Conservation (phyloP, 2,113 vertebrate species). For the Corythornis vintsioides region DNA sequence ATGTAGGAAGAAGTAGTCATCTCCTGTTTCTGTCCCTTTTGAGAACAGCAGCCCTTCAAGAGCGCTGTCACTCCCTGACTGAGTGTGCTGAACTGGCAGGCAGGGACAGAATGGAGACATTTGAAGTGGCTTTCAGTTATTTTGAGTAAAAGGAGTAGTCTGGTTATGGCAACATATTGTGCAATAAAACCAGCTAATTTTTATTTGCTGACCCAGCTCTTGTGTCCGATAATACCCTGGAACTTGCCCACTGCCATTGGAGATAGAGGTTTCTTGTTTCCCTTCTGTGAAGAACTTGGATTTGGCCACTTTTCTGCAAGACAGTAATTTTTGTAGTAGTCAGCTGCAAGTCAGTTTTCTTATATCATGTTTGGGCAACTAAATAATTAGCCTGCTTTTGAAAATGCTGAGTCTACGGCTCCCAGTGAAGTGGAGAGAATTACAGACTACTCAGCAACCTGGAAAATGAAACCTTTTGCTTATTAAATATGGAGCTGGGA, state of each 20-base stretch:
- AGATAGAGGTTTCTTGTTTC: not conserved
- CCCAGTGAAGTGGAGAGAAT: constrained; percentile 53
- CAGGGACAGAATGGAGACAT: not conserved
- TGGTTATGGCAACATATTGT: not conserved
- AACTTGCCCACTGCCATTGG: accelerated
- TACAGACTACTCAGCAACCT: constrained; percentile 53
- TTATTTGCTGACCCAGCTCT: not conserved
- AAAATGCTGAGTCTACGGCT: constrained; percentile 57
- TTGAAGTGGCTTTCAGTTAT: not conserved
- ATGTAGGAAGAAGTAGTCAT: not conserved
- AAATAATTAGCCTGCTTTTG: constrained; percentile 51
- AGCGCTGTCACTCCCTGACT: not conserved
- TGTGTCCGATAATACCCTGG: not conserved
- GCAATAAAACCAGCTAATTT: not conserved
- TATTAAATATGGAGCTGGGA: constrained; percentile 44
- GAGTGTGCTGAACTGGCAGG: not conserved
- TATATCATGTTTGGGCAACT: constrained; percentile 51
- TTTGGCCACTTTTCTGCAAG: not conserved
- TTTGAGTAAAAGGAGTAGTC: not conserved
- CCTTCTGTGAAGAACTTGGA: not conserved
- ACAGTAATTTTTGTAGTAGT: constrained; percentile 4
- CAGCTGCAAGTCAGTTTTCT: constrained; percentile 24
- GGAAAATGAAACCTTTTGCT: constrained; percentile 31
- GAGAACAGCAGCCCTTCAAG: not conserved
- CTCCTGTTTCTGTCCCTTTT: not conserved